Evolutionary conservation across 2,888 invertebrate species (phyloP).

Genomic region (Drosophila melanosoma): DNA sequence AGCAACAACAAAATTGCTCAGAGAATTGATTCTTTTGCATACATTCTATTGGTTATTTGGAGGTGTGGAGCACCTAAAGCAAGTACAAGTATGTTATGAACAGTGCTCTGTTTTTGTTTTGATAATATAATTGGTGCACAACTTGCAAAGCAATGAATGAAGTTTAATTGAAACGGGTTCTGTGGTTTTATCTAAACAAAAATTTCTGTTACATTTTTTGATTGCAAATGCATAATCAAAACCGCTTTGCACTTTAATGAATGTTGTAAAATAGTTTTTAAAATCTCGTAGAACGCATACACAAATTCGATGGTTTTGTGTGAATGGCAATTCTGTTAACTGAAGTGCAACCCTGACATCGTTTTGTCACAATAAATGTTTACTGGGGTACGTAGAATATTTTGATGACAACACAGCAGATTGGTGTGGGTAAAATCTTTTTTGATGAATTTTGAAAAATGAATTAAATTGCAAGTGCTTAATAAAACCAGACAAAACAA

Average conservation of each 20-base stretch:
- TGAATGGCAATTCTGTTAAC: slow-evolving; percentile 41
- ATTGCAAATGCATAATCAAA: not conserved
- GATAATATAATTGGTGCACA: not conserved
- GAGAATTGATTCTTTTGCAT: not conserved
- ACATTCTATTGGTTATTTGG: not conserved
- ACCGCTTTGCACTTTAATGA: not conserved
- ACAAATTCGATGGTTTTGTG: slow-evolving; percentile 26
- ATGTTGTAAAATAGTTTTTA: not conserved
- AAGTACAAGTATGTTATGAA: not conserved
- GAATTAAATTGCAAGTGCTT: slow-evolving; percentile 65
- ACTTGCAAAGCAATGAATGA: not conserved
- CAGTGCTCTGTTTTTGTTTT: not conserved
- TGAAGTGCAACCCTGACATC: slow-evolving; percentile 47
- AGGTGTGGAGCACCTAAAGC: not conserved
- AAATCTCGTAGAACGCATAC: not conserved
- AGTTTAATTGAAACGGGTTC: not conserved
- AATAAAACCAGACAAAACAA: slow-evolving; percentile 32
- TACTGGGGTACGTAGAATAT: slow-evolving; percentile 64
- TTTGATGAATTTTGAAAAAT: slow-evolving; percentile 54
- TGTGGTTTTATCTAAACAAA: not conserved
- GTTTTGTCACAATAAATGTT: slow-evolving; percentile 41
- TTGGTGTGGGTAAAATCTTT: slow-evolving; percentile 52
- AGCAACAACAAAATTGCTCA: not conserved
- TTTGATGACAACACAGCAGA: slow-evolving; percentile 76
- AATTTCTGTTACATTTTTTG: not conserved